Evolutionary conservation across 2,113 vertebrate genomes (phyloP), one percentile per base, ranked within the genome.

Genomic region (Herpailurus yagouaroundi): DNA sequence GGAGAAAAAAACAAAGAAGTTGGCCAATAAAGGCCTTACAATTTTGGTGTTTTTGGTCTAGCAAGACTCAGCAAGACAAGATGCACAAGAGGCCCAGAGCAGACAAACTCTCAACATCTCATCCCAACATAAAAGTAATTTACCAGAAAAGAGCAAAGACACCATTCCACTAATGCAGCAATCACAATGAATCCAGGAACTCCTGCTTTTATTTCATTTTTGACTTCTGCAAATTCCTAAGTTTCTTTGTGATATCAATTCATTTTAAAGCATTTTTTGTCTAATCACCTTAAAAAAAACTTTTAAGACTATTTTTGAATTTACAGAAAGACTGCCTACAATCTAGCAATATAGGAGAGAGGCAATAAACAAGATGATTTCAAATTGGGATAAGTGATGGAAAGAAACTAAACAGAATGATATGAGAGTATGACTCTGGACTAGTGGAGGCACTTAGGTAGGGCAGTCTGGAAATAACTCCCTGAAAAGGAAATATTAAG

Each of bases 91-190:
- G 23, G n/a, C 45, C 50, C 68, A 83, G 60, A 76, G 18, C 3
- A 60, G 15, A 74, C 48, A 66, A 25, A 66, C 3, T 38, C 23
- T 60, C 69, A 31, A 38, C 7, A 50, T n/a, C 50, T 71, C 50
- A 88, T 87, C 27, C 74, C 55, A 94, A 95, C 9, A 89, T 55
- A 52, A 89, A 89, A n/a, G 64, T n/a, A 82, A 88, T 82, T 88
- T 92, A 36, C 15, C 48, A 76, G 41, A 66, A 55, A 64, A 64
- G 63, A 71, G 8, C 57, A 52, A 68, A 69, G 68, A 50, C 5
- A 38, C 14, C 38, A 76, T 63, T 66, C 57, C 36, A 48, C 31
- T 55, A 81, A 84, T 21, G 57, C 5, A 52, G 25, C 41, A 96
- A 76, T 77, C 45, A 60, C 12, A 68, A 50, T 38, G 36, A 92